phyloP scores from a whole-genome alignment of 1,140 invertebrate species.

The Papilio machaon region DNA sequence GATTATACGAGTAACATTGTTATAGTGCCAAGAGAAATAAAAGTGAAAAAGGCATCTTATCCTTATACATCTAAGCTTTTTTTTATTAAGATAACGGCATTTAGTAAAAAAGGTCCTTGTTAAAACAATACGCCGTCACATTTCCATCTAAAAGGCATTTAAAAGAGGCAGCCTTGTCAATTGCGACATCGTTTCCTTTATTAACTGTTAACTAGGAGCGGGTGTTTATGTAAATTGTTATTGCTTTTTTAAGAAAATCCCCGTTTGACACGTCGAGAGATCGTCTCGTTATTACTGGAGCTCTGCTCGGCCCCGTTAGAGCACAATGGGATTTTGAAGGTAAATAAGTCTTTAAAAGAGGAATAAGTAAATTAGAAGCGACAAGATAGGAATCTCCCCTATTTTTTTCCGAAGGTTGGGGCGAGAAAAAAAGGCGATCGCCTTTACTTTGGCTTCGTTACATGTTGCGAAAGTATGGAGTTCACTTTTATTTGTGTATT shows the following conservation, averaged over 20 bases:
- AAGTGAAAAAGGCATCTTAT: slow-evolving; percentile 43
- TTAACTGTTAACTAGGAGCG: slow-evolving; percentile 81
- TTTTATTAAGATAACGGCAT: slow-evolving; percentile 48
- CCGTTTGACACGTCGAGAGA: slow-evolving; percentile 78
- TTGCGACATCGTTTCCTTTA: slow-evolving; percentile 79
- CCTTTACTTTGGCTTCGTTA: slow-evolving; percentile 65
- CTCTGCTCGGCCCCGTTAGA: slow-evolving; percentile 63
- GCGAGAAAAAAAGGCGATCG: slow-evolving; percentile 80
- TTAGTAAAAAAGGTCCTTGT: slow-evolving; percentile 61
- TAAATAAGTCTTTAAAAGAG: slow-evolving; percentile 86
- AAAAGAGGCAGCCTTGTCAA: slow-evolving; percentile 71
- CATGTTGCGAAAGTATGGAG: slow-evolving; percentile 54
- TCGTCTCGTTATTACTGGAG: slow-evolving; percentile 70
- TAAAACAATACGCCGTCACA: slow-evolving; percentile 74
- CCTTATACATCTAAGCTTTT: slow-evolving; percentile 40
- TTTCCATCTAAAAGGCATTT: slow-evolving; percentile 78
- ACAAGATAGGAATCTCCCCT: slow-evolving; percentile 86
- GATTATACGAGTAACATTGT: not conserved
- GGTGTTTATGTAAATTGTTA: slow-evolving; percentile 82
- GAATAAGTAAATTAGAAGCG: slow-evolving; percentile 87
- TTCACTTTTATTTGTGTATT: slow-evolving; percentile 27
- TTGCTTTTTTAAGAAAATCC: slow-evolving; percentile 80
- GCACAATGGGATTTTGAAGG: slow-evolving; percentile 83
- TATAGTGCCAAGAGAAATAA: slow-evolving; percentile 33
- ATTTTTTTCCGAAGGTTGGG: slow-evolving; percentile 79